Percentiles rank a stretch among this genome's conserved stretches.
Evolutionary conservation across 1,140 invertebrate genomes (phyloP).

Genomic region (Agraylea sexmaculata): DNA sequence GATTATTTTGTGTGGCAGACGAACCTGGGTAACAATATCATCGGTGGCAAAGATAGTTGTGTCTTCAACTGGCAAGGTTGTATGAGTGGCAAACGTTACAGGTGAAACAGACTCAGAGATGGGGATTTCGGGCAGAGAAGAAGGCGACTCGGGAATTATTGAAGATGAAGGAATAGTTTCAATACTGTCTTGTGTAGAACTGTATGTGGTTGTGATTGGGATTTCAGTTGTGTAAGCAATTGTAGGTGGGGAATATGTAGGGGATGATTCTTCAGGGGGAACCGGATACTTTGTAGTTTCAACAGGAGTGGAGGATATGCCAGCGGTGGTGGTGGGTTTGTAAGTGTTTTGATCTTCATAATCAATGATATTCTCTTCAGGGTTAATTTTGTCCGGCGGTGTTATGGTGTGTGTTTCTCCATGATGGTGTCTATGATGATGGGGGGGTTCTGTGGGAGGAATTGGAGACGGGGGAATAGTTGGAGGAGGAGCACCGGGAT

Average conservation of each 20-base stretch:
- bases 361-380: no score
- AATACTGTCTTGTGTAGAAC: background rate
- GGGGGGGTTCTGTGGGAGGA: conserved; percentile 21
- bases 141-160: conserved; percentile 8
- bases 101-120: conserved; percentile 8
- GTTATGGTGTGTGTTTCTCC: no score
- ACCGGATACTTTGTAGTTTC: no score
- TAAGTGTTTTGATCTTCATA: no score
- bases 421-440: conserved; percentile 35
- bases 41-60: conserved; percentile 32
- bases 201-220: conserved; percentile 8
- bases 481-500: conserved; percentile 16
- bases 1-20: conserved; percentile 26
- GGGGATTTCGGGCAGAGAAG: conserved; percentile 10
- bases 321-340: no score
- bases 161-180: conserved; percentile 3
- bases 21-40: conserved; percentile 38
- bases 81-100: conserved; percentile 18
- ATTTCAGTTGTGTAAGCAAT: conserved; percentile 15
- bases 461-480: conserved; percentile 17
- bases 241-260: background rate
- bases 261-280: conserved; percentile 2
- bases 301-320: no score
- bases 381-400: no score
- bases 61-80: conserved; percentile 26